Conservation (phyloP, 2,888 invertebrate species). For the Lepidonotus clava region DNA sequence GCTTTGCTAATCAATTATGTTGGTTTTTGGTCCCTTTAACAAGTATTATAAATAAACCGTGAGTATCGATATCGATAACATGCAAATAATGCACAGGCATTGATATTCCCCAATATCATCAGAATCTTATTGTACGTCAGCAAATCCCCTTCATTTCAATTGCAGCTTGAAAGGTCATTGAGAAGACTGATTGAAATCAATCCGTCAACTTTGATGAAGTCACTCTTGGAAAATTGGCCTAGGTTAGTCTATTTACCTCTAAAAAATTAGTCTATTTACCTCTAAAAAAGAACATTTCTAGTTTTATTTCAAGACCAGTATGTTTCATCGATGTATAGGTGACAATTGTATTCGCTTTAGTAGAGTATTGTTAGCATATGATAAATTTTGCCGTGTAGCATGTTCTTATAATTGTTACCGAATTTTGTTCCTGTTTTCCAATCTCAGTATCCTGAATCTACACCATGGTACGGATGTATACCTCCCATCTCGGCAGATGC, state of each 20-base stretch:
- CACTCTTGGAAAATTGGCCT: not conserved
- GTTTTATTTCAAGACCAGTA: not conserved
- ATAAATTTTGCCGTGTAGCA: not conserved
- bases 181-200: not conserved
- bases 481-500: conserved; percentile 40
- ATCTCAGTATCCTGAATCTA: not conserved
- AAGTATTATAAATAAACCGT: not conserved
- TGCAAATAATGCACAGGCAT: too few relatives aligned
- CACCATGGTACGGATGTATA: not conserved
- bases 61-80: too few relatives aligned
- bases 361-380: not conserved
- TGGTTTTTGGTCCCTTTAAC: too few relatives aligned
- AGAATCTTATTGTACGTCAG: not conserved
- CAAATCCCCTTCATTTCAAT: not conserved
- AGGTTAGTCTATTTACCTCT: not conserved
- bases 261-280: not conserved
- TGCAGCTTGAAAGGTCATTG: conserved; percentile 3
- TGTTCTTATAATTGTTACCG: not conserved
- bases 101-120: too few relatives aligned
- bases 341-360: not conserved
- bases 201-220: not conserved
- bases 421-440: not conserved
- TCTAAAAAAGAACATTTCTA: not conserved
- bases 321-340: not conserved
- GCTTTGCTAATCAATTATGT: too few relatives aligned